These are phyloP conservation scores for Notolabrus celidotus DNA, from an alignment of 2,797 vertebrate species.

Conservation along the genomic window DNA sequence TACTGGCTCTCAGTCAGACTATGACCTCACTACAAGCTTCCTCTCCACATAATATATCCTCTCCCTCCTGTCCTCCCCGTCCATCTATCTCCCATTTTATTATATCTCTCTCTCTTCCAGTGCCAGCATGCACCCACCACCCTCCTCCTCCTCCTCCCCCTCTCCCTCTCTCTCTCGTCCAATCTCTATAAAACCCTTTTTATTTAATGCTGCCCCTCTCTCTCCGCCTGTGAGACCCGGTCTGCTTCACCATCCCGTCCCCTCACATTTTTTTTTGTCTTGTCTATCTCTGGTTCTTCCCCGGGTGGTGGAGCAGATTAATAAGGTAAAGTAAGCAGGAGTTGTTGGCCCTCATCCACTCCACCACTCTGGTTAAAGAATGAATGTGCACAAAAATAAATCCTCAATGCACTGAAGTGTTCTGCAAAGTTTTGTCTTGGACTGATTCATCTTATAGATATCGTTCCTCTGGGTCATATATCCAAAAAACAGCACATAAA, in stretches of 20 bases:
- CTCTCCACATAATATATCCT: conserved; percentile 20
- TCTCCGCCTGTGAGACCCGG: conserved; percentile 29
- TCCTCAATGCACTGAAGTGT: neutral
- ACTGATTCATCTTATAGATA: neutral
- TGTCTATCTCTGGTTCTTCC: neutral
- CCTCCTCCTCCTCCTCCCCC: conserved; percentile 24
- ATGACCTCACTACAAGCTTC: conserved; percentile 70
- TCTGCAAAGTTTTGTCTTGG: neutral
- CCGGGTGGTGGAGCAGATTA: conserved; percentile 25
- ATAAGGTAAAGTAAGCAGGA: conserved; percentile 39
- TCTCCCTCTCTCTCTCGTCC: conserved; percentile 36
- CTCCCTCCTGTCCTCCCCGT: conserved; percentile 23
- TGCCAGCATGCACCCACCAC: too few species aligned
- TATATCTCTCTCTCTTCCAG: conserved; percentile 22
- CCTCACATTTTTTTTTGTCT: conserved; percentile 23
- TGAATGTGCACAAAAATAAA: conserved; percentile 36
- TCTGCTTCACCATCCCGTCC: conserved; percentile 34
- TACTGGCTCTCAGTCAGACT: conserved; percentile 49
- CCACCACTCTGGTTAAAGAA: conserved; percentile 35
- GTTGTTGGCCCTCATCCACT: conserved; percentile 6
- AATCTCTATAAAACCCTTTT: conserved; percentile 40
- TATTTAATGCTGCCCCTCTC: conserved; percentile 42
- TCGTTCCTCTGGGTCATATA: too few species aligned
- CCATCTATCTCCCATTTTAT: neutral
- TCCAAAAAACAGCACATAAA: too few species aligned